phyloP scores from a whole-genome alignment of 2,797 vertebrate species.

The Phoxinus dragarum region DNA sequence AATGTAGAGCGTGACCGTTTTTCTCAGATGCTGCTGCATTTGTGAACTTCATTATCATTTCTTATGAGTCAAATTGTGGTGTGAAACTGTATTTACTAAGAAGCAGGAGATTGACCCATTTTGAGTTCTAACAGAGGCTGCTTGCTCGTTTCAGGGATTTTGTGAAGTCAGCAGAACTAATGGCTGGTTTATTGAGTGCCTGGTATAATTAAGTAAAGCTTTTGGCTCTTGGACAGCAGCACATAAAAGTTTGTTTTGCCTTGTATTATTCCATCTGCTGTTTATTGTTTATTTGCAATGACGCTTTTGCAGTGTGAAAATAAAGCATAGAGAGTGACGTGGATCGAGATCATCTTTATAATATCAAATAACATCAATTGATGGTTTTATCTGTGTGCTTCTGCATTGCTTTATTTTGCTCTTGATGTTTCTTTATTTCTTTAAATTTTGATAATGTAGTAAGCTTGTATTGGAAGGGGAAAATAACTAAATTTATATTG shows the following conservation, averaged over 20 bases:
- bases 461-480: background rate
- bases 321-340: background rate
- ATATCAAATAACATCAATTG: background rate
- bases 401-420: background rate
- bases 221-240: background rate
- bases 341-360: background rate
- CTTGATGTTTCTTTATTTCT: background rate
- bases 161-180: constrained; percentile 14
- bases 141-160: constrained; percentile 8
- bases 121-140: constrained; percentile 7
- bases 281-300: constrained; percentile 18
- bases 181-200: constrained; percentile 26
- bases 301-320: background rate
- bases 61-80: constrained; percentile 4
- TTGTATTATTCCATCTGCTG: constrained; percentile 3
- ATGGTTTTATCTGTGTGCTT: background rate
- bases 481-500: background rate
- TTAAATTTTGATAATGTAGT: background rate
- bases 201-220: background rate
- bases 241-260: background rate
- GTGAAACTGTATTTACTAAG: background rate
- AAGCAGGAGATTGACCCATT: constrained; percentile 6
- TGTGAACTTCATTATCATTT: constrained; percentile 13
- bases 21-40: background rate
- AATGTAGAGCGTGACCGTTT: background rate